Percentiles rank a stretch among this genome's conserved stretches.
phyloP scores from a whole-genome alignment of 2,113 vertebrate genomes.

The Apodemus sylvaticus region DNA sequence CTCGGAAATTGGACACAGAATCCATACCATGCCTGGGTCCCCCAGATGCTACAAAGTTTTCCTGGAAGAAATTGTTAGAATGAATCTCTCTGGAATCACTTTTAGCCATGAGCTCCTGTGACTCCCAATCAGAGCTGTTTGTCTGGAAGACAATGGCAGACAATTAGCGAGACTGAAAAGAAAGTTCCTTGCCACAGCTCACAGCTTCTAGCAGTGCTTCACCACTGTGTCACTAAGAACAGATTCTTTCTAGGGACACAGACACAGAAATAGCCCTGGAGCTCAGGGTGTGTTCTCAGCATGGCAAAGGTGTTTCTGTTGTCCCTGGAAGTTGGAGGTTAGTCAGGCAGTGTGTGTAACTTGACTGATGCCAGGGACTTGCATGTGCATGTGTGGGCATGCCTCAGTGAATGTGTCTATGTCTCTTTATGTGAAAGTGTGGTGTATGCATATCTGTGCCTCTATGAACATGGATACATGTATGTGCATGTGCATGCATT shows the following conservation, averaged over 20 bases:
- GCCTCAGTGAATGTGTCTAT: background rate
- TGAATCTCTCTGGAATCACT: accelerated
- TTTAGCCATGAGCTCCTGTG: background rate
- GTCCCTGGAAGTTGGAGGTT: accelerated
- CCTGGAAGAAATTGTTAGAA: background rate
- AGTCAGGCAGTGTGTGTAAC: accelerated
- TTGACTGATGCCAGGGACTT: accelerated
- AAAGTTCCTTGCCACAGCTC: accelerated
- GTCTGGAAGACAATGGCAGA: background rate
- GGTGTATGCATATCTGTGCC: background rate
- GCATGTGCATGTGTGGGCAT: no score
- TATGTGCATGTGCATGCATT: background rate
- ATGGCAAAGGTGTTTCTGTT: accelerated
- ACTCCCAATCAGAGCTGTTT: background rate
- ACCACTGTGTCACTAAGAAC: accelerated
- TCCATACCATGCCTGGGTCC: accelerated
- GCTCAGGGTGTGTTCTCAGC: background rate
- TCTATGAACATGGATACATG: background rate
- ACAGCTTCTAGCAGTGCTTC: background rate
- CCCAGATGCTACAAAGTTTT: background rate
- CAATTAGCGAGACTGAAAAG: background rate
- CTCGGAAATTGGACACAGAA: background rate
- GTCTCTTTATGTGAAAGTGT: background rate
- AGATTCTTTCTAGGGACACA: background rate
- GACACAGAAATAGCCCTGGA: accelerated